Base-by-base conservation (phyloP, 2,888 invertebrate species). In the Hybos culiciformis region DNA sequence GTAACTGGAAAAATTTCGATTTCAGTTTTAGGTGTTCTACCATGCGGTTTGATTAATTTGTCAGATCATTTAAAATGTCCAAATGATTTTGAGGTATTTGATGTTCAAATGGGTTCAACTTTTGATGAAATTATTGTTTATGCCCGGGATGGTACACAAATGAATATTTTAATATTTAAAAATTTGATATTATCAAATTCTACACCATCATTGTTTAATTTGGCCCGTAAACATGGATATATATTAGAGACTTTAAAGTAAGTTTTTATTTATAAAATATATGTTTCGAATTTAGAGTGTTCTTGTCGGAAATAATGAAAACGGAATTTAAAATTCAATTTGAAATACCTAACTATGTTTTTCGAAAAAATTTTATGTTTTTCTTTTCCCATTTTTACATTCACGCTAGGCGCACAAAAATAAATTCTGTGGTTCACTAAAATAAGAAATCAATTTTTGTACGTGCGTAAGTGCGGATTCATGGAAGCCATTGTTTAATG, bases 1-100 rank as follows among this genome's bases (percentile, higher is more conserved):
- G 74, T 75, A 41, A 72, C 75, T 50, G 87, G 90, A 1, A 72
- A 75, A 51, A 70, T 83, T 37, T 73, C 76, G 60, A 70, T 92
- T 56, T 80, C 81, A 57, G 78, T 90, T 5, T 86, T 87, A 65
- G 93, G 93, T 14, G 77, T 86, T 56, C 82, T 88, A 56, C 80
- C 83, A 19, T 82, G 84, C 60, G 84, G 85, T 5, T 73, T 72
- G 8, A 71, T 88, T 46, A 69, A 76, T 54, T 58, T 78, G 21
- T 67, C 70, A 5, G 67, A 75, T 50, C 63, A 80, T 41, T 66
- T 78, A 2, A 65, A 72, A 50, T 70, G 73, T 52, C 66, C 71
- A 39, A 71, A 73, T 24, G 68, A 72, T 36, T 75, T 77, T 54
- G 70, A 73, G 50, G 69, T 77, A 29, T 59, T 79, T 36, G 77